A percentile compares a stretch with the other conserved stretches of the same genome.
Conservation (phyloP, 2,113 vertebrate genomes). For the Callocephalon fimbriatum region DNA sequence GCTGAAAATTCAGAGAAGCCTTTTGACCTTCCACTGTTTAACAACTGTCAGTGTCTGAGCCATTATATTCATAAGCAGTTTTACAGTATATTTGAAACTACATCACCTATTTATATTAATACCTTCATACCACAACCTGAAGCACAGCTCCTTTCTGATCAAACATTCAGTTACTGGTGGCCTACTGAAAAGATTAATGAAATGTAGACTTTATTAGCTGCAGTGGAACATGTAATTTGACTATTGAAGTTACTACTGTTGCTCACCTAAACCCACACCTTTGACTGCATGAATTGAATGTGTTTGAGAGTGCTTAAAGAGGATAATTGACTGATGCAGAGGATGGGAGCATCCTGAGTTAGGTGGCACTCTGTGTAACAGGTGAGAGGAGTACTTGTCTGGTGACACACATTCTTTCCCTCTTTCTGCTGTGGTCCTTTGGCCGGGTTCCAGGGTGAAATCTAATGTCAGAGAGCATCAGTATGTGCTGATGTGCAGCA, state of each 20-base stretch:
- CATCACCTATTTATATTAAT: slow-evolving; percentile 5
- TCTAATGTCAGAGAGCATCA: background rate
- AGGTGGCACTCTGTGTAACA: background rate
- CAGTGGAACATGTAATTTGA: slow-evolving; percentile 3
- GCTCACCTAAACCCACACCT: slow-evolving; percentile 16
- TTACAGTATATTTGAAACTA: background rate
- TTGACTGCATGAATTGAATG: background rate
- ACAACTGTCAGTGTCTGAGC: background rate
- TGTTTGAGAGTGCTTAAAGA: slow-evolving; percentile 11
- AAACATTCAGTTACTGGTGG: background rate
- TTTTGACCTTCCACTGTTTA: background rate
- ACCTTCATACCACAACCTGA: background rate
- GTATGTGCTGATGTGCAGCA: background rate
- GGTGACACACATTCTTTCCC: background rate
- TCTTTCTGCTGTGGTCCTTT: background rate
- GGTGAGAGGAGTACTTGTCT: background rate
- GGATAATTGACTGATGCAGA: slow-evolving; percentile 7
- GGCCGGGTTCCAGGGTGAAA: background rate
- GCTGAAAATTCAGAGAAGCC: background rate
- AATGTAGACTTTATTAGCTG: slow-evolving; percentile 28
- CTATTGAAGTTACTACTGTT: background rate
- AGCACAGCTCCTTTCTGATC: background rate
- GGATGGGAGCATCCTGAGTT: background rate
- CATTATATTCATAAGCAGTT: background rate
- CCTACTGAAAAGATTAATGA: slow-evolving; percentile 38